These are phyloP conservation scores for Loxodonta africana DNA, from an alignment of 2,113 vertebrate species.

Conservation along the genomic window DNA sequence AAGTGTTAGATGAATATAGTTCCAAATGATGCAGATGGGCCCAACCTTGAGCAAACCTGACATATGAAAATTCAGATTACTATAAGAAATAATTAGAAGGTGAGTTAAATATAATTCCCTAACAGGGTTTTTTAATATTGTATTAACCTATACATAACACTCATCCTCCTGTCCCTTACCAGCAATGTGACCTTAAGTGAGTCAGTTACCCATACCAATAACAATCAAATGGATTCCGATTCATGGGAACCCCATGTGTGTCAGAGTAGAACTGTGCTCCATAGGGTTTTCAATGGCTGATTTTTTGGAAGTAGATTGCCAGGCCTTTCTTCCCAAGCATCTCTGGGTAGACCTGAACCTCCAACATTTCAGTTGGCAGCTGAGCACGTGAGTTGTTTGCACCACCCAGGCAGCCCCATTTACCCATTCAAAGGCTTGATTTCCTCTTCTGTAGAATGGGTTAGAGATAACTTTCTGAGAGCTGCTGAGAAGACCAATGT, in stretches of 20 bases:
- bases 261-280: background rate
- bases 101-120: background rate
- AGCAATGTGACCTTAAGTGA: background rate
- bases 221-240: background rate
- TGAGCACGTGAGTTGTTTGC: background rate
- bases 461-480: slow-evolving; percentile 1
- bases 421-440: background rate
- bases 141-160: background rate
- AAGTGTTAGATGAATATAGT: background rate
- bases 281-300: background rate
- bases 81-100: background rate
- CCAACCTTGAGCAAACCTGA: background rate
- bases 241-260: background rate
- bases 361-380: no score
- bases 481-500: background rate
- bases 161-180: background rate
- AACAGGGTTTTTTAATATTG: background rate
- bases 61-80: background rate
- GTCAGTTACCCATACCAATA: background rate
- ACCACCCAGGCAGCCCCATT: background rate
- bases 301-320: background rate
- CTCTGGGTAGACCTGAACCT: background rate
- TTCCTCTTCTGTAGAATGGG: slow-evolving; percentile 36
- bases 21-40: background rate
- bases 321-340: background rate